These are phyloP conservation scores for Euphydryas editha DNA, from an alignment of 2,888 invertebrate genomes.

Conservation along the genomic window DNA sequence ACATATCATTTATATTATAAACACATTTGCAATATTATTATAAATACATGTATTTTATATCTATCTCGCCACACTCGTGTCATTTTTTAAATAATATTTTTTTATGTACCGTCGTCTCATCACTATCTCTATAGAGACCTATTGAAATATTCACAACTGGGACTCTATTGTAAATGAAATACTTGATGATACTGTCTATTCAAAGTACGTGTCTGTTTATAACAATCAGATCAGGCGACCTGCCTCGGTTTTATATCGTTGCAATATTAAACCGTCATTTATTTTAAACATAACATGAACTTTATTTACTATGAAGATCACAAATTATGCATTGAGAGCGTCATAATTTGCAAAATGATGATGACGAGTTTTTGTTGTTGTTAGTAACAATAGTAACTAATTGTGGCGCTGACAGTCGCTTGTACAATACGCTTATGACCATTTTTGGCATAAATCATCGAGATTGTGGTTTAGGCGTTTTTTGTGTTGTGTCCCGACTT, in stretches of 20 bases:
- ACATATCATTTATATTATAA: not conserved
- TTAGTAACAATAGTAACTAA: too few relatives aligned
- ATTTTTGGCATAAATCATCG: too few relatives aligned
- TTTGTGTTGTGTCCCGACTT: too few relatives aligned
- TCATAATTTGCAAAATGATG: too few relatives aligned
- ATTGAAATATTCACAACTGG: constrained; percentile 36
- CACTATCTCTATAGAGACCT: constrained; percentile 28
- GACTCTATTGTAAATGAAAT: constrained; percentile 35
- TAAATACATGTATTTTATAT: not conserved
- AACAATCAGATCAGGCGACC: not conserved
- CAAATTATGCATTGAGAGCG: too few relatives aligned
- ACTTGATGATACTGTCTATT: constrained; percentile 14
- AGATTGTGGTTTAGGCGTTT: too few relatives aligned
- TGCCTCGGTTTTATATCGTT: not conserved
- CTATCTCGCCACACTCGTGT: not conserved
- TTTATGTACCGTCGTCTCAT: constrained; percentile 21
- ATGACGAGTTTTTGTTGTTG: too few relatives aligned
- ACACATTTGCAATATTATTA: too few relatives aligned
- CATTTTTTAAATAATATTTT: constrained; percentile 5
- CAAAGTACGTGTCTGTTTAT: constrained; percentile 13
- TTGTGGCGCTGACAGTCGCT: too few relatives aligned
- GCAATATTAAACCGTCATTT: not conserved
- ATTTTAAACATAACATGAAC: not conserved
- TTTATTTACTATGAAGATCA: too few relatives aligned
- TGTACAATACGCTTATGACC: too few relatives aligned